Conservation (phyloP, 2,113 vertebrate species). For the Hippolais icterina region DNA sequence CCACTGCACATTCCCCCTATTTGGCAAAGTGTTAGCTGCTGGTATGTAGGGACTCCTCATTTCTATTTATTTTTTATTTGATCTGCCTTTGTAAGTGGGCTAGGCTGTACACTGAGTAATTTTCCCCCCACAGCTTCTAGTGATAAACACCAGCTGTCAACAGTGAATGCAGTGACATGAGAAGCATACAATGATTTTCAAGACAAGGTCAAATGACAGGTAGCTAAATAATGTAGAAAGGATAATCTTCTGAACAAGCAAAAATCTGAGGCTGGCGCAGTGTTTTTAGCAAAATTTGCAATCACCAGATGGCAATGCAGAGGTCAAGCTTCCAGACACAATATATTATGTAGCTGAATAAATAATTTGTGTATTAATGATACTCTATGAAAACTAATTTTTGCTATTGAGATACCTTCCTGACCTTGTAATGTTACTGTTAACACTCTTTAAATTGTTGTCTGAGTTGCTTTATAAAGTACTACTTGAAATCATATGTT, state of each 20-base stretch:
- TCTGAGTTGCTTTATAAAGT: not conserved
- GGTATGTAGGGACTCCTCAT: conserved; percentile 10
- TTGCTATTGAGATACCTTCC: not conserved
- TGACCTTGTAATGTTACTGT: conserved; percentile 5
- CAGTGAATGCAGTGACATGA: conserved; percentile 23
- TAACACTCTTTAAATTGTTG: not conserved
- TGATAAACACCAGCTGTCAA: conserved; percentile 65
- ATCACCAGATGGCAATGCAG: conserved; percentile 40
- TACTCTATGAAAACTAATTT: not conserved
- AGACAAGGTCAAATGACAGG: conserved; percentile 63
- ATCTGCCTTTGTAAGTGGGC: conserved; percentile 2
- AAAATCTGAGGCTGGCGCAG: not conserved
- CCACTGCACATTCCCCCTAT: not conserved
- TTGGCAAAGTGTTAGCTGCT: not conserved
- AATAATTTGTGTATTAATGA: conserved; percentile 26
- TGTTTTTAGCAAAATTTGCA: conserved; percentile 38
- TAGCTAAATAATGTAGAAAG: conserved; percentile 57
- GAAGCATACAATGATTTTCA: conserved; percentile 28
- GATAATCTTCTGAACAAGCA: conserved; percentile 55
- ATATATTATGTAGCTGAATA: conserved; percentile 10
- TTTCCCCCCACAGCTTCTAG: conserved; percentile 34
- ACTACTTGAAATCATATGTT: not conserved
- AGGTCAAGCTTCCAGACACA: conserved; percentile 25
- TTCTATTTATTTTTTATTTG: conserved; percentile 32
- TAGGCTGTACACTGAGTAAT: not conserved